Base-by-base conservation (phyloP, 2,888 invertebrate genomes). In the Shargacucullia verbasci region DNA sequence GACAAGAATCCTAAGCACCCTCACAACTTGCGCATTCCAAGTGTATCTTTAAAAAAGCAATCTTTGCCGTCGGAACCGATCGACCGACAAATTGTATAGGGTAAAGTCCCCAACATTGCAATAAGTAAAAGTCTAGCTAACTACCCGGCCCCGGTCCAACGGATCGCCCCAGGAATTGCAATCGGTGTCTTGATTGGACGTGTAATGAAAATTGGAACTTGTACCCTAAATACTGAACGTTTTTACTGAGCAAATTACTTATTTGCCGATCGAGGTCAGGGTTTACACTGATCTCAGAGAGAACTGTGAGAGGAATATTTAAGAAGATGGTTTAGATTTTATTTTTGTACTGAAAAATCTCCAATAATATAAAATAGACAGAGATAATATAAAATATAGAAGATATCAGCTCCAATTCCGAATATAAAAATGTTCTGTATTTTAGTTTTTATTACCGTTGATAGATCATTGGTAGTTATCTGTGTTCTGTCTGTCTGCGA, bases 101-200 rank as follows among this genome's bases (percentile, higher is more conserved):
- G 40, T 57, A 58, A 33, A 45, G 48, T 68, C 57, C 38, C 60
- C 45, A 44, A 52, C 46, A 48, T 38, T 43, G 65, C 73, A 77
- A 77, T 77, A 75, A 73, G 76, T 73, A 76, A 72, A 76, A 78
- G 74, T 76, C 76, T 55, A 41, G 39, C 58, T 70, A 78, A 72
- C 70, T 63, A 72, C 44, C 53, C 60, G 58, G 39, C 25, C 12
- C 49, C 53, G 67, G 50, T 71, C 59, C 72, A 46, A 37, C 46
- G 59, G 61, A 61, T 70, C 53, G 73, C 52, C 45, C 25, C 59
- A 54, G 70, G 76, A 73, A 79, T 79, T 70, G 76, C 79, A 79
- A 77, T 76, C 63, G 57, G 25, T 46, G 52, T 69, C 63, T 72
- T 78, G 66, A 79, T 79, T 76, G 70, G 63, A 76, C 41, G 45